Percentiles rank a stretch among this genome's conserved stretches.
Conservation (phyloP, 1,140 invertebrate genomes). For the Philopotamus ludificatus region DNA sequence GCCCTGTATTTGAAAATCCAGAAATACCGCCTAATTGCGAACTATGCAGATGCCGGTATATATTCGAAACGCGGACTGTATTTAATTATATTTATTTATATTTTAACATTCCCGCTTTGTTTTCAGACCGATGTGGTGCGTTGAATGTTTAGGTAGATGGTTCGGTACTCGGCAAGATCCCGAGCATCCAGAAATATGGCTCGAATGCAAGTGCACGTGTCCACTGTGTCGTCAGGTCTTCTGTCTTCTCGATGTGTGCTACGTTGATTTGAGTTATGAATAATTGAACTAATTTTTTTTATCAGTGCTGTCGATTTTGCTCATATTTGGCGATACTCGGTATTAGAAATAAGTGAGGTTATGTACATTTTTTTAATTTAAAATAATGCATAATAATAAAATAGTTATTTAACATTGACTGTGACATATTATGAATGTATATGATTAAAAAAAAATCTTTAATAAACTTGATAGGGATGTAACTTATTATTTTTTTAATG, state of each 20-base stretch:
- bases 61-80: slow-evolving; percentile 47
- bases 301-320: no score
- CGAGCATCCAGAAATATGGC: slow-evolving; percentile 71
- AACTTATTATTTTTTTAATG: no score
- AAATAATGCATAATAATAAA: no score
- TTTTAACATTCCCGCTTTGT: slow-evolving; percentile 2
- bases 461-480: no score
- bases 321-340: no score
- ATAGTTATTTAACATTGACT: no score
- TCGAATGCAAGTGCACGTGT: slow-evolving; percentile 82
- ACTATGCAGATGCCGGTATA: slow-evolving; percentile 54
- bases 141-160: slow-evolving; percentile 84
- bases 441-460: no score
- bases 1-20: neutral
- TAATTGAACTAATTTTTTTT: no score
- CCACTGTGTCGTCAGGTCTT: slow-evolving; percentile 84
- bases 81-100: slow-evolving; percentile 7
- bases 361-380: no score
- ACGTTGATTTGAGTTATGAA: no score
- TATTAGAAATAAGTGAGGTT: no score
- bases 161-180: slow-evolving; percentile 83
- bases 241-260: slow-evolving; percentile 79
- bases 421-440: no score
- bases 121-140: slow-evolving; percentile 82
- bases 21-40: slow-evolving; percentile 50